Conservation (phyloP, 2,888 invertebrate species). For the Hedychridium roseum region DNA sequence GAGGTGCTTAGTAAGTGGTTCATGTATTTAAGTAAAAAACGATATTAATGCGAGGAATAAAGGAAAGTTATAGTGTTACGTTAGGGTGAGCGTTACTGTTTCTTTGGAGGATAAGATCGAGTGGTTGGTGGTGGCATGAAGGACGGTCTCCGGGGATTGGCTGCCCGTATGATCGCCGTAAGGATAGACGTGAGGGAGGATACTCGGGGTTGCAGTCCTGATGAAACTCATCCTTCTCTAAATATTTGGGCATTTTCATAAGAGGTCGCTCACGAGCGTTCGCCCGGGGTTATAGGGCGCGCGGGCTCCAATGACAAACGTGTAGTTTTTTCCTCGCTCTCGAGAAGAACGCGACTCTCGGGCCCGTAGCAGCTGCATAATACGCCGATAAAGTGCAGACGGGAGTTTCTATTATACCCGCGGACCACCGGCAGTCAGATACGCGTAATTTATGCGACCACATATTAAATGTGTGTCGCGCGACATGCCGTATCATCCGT, state of each 20-base stretch:
- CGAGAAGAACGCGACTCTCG: conserved; percentile 23
- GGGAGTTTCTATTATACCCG: conserved; percentile 8
- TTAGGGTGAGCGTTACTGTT: no score
- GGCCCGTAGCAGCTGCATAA: conserved; percentile 30
- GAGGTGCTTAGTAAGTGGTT: no score
- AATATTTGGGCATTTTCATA: conserved; percentile 42
- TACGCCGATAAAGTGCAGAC: conserved; percentile 32
- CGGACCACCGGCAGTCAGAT: conserved; percentile 9
- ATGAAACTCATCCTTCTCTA: conserved; percentile 32
- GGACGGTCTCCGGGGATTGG: neutral
- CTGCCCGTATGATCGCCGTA: neutral
- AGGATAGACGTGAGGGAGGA: neutral
- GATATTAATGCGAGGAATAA: no score
- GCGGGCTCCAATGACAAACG: conserved; percentile 22
- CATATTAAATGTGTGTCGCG: conserved; percentile 13
- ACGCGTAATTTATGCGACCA: conserved; percentile 20
- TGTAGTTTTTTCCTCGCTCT: conserved; percentile 19
- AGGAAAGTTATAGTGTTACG: no score
- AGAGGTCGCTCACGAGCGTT: conserved; percentile 17
- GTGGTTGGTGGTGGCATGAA: neutral
- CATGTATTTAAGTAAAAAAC: no score
- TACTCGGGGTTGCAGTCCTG: conserved; percentile 5
- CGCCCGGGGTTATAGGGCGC: conserved; percentile 2
- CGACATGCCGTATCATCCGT: conserved; percentile 2
- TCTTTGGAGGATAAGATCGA: no score